Base-by-base conservation (phyloP, 1,140 invertebrate genomes). In the Melipona quadrifasciata region DNA sequence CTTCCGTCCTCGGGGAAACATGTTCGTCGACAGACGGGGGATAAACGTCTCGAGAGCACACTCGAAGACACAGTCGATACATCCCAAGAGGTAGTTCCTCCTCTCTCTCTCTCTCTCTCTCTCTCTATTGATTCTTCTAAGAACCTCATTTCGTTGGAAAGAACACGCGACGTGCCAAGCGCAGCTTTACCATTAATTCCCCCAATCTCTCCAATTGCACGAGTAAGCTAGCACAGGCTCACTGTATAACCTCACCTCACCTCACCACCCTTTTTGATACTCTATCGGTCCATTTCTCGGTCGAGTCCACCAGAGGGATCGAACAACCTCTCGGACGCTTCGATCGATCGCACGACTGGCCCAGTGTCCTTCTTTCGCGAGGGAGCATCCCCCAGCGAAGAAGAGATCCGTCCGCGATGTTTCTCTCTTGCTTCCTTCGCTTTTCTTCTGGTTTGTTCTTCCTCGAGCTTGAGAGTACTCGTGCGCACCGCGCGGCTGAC, bases 351-450 rank as follows among this genome's bases (percentile, higher is more conserved):
- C 39, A 6, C 57, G 21, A 27, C 61, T 65, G 58, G 47, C n/a
- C 39, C 53, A 24, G 24, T 39, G 78, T 47, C 67, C 34, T 73
- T 8, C 12, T 27, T 39, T 57, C 61, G 6, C 65, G 65, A 71
- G 39, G 61, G 55, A 78, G 8, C 39, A 68, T 53, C 51, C 14
- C 81, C 53, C 27, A 65, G 53, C 74, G 75, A 70, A 51, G 65
- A 79, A 79, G 58, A 65, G 34, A 55, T 39, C 61, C 27, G 58
- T 65, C 58, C 71, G 39, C 34, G 57, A 47, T 47, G 39, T 47
- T 47, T 8, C 34, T 53, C 17, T 31, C 2, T 31, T 2, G 31
- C 16, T 51, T 58, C 8, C 10, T 58, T 8, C 8, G 39, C 8
- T 47, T 47, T 8, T 6, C 6, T 39, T 31, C 31, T 31, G 31